A percentile compares a stretch with the other conserved stretches of the same genome.
Conservation (phyloP, 2,113 vertebrate genomes). For the Brachyhypopomus occidentalis region DNA sequence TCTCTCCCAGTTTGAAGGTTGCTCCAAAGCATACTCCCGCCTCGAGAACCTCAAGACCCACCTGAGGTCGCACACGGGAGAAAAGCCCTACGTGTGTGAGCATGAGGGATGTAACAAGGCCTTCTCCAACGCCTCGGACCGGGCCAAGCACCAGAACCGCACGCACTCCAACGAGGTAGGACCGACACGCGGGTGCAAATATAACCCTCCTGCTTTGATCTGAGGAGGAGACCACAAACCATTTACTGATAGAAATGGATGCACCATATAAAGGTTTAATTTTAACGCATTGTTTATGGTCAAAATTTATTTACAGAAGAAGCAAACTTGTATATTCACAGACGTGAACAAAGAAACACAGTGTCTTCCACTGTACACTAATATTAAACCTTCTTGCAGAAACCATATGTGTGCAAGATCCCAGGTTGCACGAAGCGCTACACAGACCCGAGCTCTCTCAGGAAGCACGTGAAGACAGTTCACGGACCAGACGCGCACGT, state of each 20-base stretch:
- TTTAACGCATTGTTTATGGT: no score
- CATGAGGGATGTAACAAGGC: constrained; percentile 99
- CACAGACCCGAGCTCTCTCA: constrained; percentile 96
- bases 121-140: constrained; percentile 97
- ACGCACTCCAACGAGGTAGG: constrained; percentile 96
- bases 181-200: not conserved
- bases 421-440: constrained; percentile 96
- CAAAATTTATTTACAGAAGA: no score
- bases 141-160: constrained; percentile 98
- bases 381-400: constrained; percentile 72
- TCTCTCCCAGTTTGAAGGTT: constrained; percentile 89
- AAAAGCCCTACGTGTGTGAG: constrained; percentile 97
- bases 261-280: no score
- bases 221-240: no score
- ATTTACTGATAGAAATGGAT: no score
- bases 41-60: constrained; percentile 99
- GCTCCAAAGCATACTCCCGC: constrained; percentile 94
- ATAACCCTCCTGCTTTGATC: no score
- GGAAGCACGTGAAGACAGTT: constrained; percentile 97
- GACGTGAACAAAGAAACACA: no score
- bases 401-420: constrained; percentile 98
- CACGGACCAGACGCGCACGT: constrained; percentile 95
- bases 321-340: no score
- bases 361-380: not conserved
- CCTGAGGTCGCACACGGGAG: constrained; percentile 96